Percentiles rank a stretch among this genome's conserved stretches.
Evolutionary conservation across 1,140 invertebrate genomes (phyloP).

Genomic region (Diploscapter pachys): DNA sequence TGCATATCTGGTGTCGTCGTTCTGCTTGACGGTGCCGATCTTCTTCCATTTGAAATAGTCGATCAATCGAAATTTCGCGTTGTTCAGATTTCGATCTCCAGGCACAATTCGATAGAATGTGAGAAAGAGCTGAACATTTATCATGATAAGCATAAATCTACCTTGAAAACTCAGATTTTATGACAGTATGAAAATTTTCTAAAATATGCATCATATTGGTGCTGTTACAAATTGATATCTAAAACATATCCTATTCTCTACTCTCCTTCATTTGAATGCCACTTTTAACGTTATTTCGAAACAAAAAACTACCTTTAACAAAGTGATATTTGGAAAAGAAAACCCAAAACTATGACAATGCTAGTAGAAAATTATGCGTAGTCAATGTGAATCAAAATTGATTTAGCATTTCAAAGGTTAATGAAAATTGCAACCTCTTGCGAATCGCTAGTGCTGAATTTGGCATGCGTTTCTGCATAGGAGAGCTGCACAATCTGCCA

Average conservation of each 20-base stretch:
- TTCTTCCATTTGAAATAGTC: slow-evolving; percentile 92
- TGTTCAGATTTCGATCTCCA: slow-evolving; percentile 90
- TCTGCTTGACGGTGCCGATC: slow-evolving; percentile 94
- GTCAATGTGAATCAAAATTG: slow-evolving; percentile 21
- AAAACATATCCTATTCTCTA: neutral
- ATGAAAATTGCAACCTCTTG: slow-evolving; percentile 61
- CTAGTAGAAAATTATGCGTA: too few relatives aligned
- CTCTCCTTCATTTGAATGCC: slow-evolving; percentile 10
- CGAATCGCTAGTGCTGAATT: slow-evolving; percentile 95
- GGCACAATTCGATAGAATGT: slow-evolving; percentile 78
- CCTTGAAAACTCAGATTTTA: too few relatives aligned
- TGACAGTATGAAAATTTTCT: too few relatives aligned
- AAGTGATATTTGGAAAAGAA: neutral
- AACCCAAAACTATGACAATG: neutral
- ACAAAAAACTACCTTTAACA: neutral
- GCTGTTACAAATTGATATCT: neutral
- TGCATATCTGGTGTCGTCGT: slow-evolving; percentile 81
- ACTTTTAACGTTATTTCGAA: slow-evolving; percentile 6
- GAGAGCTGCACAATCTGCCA: slow-evolving; percentile 93
- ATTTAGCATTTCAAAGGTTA: slow-evolving; percentile 10
- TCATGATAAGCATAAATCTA: slow-evolving; percentile 6
- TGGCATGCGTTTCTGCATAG: slow-evolving; percentile 95
- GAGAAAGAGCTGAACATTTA: slow-evolving; percentile 47
- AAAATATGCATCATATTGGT: neutral
- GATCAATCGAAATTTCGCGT: slow-evolving; percentile 79